Evolutionary conservation across 2,888 invertebrate species (phyloP), one percentile per base, ranked within the genome.

Genomic region (Clepsis dumicolana): DNA sequence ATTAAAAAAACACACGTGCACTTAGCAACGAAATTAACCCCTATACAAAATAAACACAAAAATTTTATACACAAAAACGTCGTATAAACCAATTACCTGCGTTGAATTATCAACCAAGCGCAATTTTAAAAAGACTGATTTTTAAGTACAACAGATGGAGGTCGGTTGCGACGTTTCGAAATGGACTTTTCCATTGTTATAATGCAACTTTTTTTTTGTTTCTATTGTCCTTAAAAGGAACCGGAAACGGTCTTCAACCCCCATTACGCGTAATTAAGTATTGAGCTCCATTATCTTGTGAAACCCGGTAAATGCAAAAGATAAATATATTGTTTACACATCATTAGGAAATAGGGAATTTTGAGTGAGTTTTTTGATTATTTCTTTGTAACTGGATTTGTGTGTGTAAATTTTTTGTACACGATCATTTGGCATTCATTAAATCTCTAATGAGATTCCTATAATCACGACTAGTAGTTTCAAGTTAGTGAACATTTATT

Each of bases 221-320:
- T 54, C 48, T 54, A 41, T 72, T 80, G 56, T 52, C 74, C 72
- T 74, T 71, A 78, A 75, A 71, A 71, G 71, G 74, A 80, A 24
- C 50, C 65, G 70, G 70, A 70, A 62, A 70, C 50, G 16, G 50
- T 57, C 38, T 61, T 61, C 44, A 65, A 50, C 61, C 65, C 41
- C 63, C 38, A 18, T 68, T 68, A 68, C 53, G 50, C 16, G 61
- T 18, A 38, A 24, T 65, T 60, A 16, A 32, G 61, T 50, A 53
- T 50, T 62, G 48, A 63, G 18, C 4, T 44, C 35, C 27, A 24
- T 44, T 66, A 54, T 44, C 44, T 4, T 24, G 44, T 18, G 32
- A 44, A 48, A 32, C 14, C 54, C 10, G 25, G 25, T 29, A 41
- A 24, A 41, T 38, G 2, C 4, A 16, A 24, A n/a, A 21, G 41